phyloP scores from a whole-genome alignment of 2,888 invertebrate genomes.

The Meloe dianella region DNA sequence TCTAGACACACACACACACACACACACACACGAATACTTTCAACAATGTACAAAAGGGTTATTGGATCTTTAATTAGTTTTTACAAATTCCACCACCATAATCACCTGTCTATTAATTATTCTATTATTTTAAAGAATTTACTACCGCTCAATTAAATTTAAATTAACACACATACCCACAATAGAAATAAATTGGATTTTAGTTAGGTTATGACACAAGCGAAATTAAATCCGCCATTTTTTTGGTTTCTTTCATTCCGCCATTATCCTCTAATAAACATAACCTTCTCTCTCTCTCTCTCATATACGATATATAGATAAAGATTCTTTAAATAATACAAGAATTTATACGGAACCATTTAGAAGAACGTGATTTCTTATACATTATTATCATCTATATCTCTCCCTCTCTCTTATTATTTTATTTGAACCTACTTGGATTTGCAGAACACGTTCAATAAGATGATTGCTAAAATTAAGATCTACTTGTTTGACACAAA shows the following conservation, averaged over 20 bases:
- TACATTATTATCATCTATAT: too few relatives aligned
- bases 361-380: too few relatives aligned
- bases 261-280: not conserved
- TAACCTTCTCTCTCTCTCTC: too few relatives aligned
- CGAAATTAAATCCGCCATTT: not conserved
- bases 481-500: too few relatives aligned
- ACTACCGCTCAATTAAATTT: not conserved
- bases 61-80: not conserved
- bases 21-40: not conserved
- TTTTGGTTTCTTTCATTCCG: not conserved
- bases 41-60: not conserved
- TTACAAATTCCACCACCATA: not conserved
- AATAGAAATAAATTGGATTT: not conserved
- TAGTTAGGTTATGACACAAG: not conserved
- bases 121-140: slow-evolving; percentile 4
- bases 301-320: too few relatives aligned
- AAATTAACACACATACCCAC: not conserved
- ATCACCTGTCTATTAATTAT: not conserved
- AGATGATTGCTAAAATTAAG: too few relatives aligned
- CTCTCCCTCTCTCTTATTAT: too few relatives aligned
- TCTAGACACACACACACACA: not conserved
- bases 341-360: too few relatives aligned
- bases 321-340: too few relatives aligned
- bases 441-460: not conserved
- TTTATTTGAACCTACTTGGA: not conserved